These are phyloP conservation scores for Hirtodrosophila duncani DNA, from an alignment of 2,888 invertebrate genomes.

Conservation along the genomic window DNA sequence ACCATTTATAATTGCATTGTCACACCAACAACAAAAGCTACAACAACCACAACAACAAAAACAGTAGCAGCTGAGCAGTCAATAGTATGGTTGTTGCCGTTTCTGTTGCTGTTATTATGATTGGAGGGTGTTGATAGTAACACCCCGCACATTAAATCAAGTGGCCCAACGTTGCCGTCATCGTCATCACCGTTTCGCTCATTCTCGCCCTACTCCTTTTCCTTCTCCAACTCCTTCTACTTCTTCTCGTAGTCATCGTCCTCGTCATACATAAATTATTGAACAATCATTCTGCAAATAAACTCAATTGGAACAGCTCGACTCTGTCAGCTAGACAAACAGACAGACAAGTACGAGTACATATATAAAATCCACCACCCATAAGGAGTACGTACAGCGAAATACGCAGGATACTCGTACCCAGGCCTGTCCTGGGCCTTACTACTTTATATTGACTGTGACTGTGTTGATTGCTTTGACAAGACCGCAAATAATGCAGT, in stretches of 20 bases:
- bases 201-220: no score
- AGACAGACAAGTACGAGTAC: constrained; percentile 1
- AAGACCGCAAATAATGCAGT: constrained; percentile 66
- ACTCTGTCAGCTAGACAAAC: constrained; percentile 2
- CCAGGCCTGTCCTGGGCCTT: not conserved
- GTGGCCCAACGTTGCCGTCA: constrained; percentile 60
- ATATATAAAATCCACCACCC: constrained; percentile 62
- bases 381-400: not conserved
- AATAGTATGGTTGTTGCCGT: constrained; percentile 13
- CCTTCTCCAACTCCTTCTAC: not conserved
- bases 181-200: not conserved
- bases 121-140: constrained; percentile 73
- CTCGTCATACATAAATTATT: constrained; percentile 70
- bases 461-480: constrained; percentile 63
- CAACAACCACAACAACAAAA: no score
- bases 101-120: constrained; percentile 40
- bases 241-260: not conserved
- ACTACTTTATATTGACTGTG: constrained; percentile 12
- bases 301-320: constrained; percentile 43
- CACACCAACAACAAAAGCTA: constrained; percentile 58
- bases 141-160: constrained; percentile 74
- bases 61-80: constrained; percentile 9
- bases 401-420: not conserved
- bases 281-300: constrained; percentile 74
- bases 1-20: constrained; percentile 77